Percentiles rank a stretch among this genome's conserved stretches.
Conservation (phyloP, 2,888 invertebrate species). For the Apamea sordens region DNA sequence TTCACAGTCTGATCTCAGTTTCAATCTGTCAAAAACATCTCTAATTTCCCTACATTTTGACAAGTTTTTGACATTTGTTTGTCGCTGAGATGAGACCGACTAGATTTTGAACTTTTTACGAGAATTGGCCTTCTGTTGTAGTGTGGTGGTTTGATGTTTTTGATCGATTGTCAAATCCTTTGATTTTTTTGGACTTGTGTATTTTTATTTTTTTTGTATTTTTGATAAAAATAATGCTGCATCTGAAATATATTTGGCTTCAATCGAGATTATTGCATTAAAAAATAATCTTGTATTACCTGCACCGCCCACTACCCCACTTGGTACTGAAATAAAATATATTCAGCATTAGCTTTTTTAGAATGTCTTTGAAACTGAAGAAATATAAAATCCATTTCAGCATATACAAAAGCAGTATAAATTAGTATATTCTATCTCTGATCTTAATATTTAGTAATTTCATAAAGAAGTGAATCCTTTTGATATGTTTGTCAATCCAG, state of each 20-base stretch:
- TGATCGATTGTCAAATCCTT: conserved; percentile 27
- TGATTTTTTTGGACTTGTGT: not conserved
- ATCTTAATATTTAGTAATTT: conserved; percentile 18
- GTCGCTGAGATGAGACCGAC: no score
- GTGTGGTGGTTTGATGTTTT: conserved; percentile 26
- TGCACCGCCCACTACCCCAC: no score
- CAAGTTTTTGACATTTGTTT: no score
- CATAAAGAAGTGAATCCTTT: conserved; percentile 46
- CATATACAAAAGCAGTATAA: not conserved
- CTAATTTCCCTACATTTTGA: no score
- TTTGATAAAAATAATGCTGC: not conserved
- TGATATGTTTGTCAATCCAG: conserved; percentile 62
- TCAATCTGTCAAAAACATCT: no score
- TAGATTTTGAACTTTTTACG: no score
- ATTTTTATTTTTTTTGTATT: not conserved
- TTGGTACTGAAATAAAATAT: not conserved
- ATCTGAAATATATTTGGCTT: not conserved
- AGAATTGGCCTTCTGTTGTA: not conserved
- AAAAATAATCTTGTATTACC: no score
- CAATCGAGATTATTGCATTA: not conserved
- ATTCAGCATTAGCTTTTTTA: no score
- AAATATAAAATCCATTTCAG: not conserved
- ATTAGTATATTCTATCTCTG: not conserved
- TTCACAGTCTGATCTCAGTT: no score
- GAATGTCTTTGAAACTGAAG: not conserved